Percentiles rank a stretch among this genome's conserved stretches.
Evolutionary conservation across 2,797 vertebrate species (phyloP).

Genomic region (Oreonectes daqikongensis): DNA sequence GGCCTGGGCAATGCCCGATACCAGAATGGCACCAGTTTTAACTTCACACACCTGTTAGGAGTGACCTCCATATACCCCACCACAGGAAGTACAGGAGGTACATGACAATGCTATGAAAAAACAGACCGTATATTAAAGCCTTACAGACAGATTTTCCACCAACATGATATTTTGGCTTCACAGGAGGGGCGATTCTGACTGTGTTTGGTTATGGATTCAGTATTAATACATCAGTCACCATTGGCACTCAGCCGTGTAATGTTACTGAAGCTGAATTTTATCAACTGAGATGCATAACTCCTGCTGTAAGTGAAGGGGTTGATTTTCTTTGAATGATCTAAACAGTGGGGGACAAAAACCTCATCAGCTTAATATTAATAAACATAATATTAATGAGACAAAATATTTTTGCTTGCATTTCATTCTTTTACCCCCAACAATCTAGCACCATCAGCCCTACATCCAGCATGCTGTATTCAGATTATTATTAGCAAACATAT

Average conservation of each 20-base stretch:
- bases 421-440: too few relatives aligned
- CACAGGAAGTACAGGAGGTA: slow-evolving; percentile 82
- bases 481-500: too few relatives aligned
- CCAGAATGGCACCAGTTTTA: slow-evolving; percentile 27
- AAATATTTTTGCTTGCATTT: too few relatives aligned
- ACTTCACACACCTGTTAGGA: slow-evolving; percentile 75
- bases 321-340: too few relatives aligned
- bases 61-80: slow-evolving; percentile 74
- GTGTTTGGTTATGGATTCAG: slow-evolving; percentile 80
- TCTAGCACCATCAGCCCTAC: too few relatives aligned
- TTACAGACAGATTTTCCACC: too few relatives aligned
- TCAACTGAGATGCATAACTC: slow-evolving; percentile 77
- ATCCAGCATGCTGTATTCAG: too few relatives aligned
- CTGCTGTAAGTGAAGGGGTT: slow-evolving; percentile 71
- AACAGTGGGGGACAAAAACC: too few relatives aligned
- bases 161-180: not conserved
- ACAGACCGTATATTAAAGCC: not conserved
- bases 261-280: slow-evolving; percentile 61
- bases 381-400: too few relatives aligned
- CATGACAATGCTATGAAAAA: not conserved
- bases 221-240: slow-evolving; percentile 62
- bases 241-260: slow-evolving; percentile 71
- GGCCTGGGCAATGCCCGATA: slow-evolving; percentile 70
- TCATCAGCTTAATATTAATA: too few relatives aligned
- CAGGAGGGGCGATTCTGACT: slow-evolving; percentile 84